These are phyloP conservation scores for Pachyseris speciosa DNA, from an alignment of 64 coral and sea anemone species.

Conservation along the genomic window DNA sequence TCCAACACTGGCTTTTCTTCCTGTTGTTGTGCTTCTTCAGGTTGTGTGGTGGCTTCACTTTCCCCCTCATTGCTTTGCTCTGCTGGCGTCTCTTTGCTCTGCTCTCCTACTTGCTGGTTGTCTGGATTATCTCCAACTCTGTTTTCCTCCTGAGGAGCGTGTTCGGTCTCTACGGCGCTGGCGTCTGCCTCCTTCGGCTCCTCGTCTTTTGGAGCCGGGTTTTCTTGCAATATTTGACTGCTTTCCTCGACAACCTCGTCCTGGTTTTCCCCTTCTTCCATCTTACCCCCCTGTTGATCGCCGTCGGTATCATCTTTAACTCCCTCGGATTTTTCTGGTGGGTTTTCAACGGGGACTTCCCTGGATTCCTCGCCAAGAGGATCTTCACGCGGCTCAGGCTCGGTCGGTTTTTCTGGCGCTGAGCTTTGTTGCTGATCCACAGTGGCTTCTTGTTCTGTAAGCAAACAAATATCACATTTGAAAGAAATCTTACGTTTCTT, in stretches of 20 bases:
- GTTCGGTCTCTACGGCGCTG: neutral
- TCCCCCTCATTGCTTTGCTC: conserved; percentile 5
- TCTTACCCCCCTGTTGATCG: neutral
- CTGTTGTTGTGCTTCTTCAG: neutral
- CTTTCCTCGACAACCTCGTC: neutral
- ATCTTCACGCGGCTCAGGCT: conserved; percentile 63
- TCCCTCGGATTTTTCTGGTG: neutral
- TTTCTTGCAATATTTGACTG: neutral
- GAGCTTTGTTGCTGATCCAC: neutral
- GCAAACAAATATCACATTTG: neutral
- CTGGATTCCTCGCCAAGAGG: conserved; percentile 64
- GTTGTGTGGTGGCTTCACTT: neutral
- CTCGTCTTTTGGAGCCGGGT: neutral
- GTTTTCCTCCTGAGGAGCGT: neutral
- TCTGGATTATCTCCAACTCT: neutral
- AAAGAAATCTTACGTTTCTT: neutral
- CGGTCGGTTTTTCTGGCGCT: neutral
- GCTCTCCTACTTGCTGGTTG: neutral
- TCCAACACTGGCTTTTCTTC: neutral
- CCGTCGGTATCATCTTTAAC: neutral
- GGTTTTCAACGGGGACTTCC: neutral
- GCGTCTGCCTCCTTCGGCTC: neutral
- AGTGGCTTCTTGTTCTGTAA: neutral
- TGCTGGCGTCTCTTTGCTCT: neutral
- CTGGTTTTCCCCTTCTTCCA: neutral